Evolutionary conservation across 2,797 vertebrate species (phyloP), one percentile per base, ranked within the genome.

Genomic region (Onychomys arenicola): DNA sequence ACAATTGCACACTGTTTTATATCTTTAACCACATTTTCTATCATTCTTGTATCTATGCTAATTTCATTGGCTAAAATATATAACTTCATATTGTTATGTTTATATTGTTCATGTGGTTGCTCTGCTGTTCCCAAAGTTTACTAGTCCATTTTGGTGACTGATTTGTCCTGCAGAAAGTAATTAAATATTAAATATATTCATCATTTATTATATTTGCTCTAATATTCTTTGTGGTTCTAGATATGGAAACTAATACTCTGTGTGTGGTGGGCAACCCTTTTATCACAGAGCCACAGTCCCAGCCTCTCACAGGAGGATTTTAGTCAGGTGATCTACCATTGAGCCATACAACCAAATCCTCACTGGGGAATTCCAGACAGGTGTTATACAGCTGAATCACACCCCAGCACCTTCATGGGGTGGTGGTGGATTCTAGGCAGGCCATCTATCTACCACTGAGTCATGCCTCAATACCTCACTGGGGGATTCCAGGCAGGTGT

Each of bases 141-240:
- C 55, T 86, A 80, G 29, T 19, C 95, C 90, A 10, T 78, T 93
- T 93, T n/a, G 77, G 81, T 71, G 76, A 94, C 55, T 37, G 3
- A 91, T 86, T 73, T 93, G 52, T 55, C 65, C 67, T 43, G 1
- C 67, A 93, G 55, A 89, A 61, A 69, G 32, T 69, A 90, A 89
- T 75, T 78, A 92, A 55, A 43, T 76, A 83, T 67, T 46, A 94
- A 84, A n/a, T 57, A 34, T 25, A 93, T 37, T 83, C n/a, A 89
- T 69, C 61, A 91, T 77, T 78, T 88, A 9, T 93, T 67, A 63
- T 52, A 59, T 69, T 78, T 37, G 16, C 65, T 78, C 57, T 40
- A 40, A 75, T 65, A 57, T 21, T 80, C n/a, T 19, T 27, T 37
- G 40, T 71, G 32, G n/a, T 43, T 10, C 46, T 57, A 27, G n/a